Evolutionary conservation across 2,113 vertebrate genomes (phyloP).

Genomic region (Oncorhynchus tshawytscha): DNA sequence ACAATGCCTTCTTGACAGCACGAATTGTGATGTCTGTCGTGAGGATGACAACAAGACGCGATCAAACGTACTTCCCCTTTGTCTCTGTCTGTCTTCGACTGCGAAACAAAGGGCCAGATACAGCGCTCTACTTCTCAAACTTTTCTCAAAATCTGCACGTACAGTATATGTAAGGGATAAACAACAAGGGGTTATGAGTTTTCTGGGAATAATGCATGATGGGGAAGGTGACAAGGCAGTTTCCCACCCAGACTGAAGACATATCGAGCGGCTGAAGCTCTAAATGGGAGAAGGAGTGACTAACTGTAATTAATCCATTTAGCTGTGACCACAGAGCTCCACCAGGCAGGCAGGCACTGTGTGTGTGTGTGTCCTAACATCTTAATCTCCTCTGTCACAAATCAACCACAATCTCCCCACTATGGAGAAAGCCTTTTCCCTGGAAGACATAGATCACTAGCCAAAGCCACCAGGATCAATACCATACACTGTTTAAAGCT

Average conservation of each 20-base stretch:
- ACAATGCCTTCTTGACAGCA: slow-evolving; percentile 32
- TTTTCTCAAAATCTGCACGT: too few relatives aligned
- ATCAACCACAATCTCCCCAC: slow-evolving; percentile 6
- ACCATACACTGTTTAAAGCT: slow-evolving; percentile 44
- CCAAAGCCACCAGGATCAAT: slow-evolving; percentile 47
- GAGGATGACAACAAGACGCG: slow-evolving; percentile 32
- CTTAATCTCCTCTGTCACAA: not conserved
- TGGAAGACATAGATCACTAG: slow-evolving; percentile 51
- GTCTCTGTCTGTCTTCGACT: slow-evolving; percentile 13
- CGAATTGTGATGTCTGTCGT: slow-evolving; percentile 6
- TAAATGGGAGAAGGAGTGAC: not conserved
- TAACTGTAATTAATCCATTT: not conserved
- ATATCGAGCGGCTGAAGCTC: not conserved
- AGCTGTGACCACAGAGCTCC: not conserved
- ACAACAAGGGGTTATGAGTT: too few relatives aligned
- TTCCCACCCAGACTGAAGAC: not conserved
- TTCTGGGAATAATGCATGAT: too few relatives aligned
- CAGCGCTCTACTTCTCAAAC: not conserved
- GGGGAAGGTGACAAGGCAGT: too few relatives aligned
- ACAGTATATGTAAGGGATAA: too few relatives aligned
- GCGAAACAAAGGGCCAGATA: slow-evolving; percentile 3
- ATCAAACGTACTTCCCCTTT: slow-evolving; percentile 26
- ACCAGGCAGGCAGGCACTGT: too few relatives aligned
- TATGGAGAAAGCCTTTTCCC: slow-evolving; percentile 33
- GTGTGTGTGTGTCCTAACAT: not conserved